phyloP scores from a whole-genome alignment of 2,113 vertebrate genomes.

The Hemiprocne comata region DNA sequence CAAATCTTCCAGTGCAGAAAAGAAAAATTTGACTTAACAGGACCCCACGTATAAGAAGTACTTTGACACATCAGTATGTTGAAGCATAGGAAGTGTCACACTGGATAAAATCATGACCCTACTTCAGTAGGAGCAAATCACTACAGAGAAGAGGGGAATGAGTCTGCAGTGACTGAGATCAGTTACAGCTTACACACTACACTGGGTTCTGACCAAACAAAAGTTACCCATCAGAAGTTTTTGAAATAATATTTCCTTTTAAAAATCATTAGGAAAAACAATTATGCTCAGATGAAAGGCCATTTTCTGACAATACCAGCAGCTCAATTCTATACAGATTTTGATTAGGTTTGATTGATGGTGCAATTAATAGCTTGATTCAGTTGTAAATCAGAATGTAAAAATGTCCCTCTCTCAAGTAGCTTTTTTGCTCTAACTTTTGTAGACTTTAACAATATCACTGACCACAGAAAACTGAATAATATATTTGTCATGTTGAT shows the following conservation, averaged over 20 bases:
- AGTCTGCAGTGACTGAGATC: not conserved
- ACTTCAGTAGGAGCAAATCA: not conserved
- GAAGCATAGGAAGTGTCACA: not conserved
- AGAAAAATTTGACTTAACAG: not conserved
- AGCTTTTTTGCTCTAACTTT: not conserved
- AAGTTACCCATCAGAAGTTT: not conserved
- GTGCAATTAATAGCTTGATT: constrained; percentile 2
- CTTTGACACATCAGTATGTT: not conserved
- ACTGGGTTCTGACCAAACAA: not conserved
- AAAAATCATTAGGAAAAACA: not conserved
- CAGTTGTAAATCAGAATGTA: not conserved
- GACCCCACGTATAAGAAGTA: not conserved
- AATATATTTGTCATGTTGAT: constrained; percentile 1
- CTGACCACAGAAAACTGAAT: not conserved
- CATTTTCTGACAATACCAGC: not conserved
- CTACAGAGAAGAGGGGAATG: not conserved
- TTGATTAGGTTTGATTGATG: constrained; percentile 12
- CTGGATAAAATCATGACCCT: not conserved
- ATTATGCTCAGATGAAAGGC: not conserved
- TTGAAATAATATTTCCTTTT: not conserved
- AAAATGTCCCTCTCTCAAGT: constrained; percentile 8
- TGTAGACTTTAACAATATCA: not conserved
- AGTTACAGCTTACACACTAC: not conserved
- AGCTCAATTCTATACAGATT: not conserved
- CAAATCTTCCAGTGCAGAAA: not conserved